Evolutionary conservation across 2,797 vertebrate species (phyloP).

Genomic region (Aselliscus stoliczkanus): DNA sequence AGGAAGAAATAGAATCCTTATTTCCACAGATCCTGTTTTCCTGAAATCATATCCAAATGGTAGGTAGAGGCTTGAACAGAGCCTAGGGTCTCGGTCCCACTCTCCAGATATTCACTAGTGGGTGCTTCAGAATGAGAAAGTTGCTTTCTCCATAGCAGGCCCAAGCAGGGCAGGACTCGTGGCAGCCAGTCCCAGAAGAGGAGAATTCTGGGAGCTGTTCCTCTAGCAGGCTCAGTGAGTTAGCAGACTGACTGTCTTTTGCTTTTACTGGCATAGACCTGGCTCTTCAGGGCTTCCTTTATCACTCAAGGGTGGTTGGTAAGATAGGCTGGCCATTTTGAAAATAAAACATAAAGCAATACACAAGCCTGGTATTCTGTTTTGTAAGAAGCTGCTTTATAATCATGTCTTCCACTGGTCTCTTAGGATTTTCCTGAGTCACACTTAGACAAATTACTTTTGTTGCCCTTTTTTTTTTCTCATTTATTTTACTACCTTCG

Average conservation of each 20-base stretch:
- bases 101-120: neutral
- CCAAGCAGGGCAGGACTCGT: neutral
- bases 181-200: neutral
- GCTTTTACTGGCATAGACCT: conserved; percentile 12
- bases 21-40: neutral
- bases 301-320: conserved; percentile 3
- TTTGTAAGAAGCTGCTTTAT: conserved; percentile 6
- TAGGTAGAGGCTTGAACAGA: neutral
- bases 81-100: neutral
- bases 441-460: conserved; percentile 25
- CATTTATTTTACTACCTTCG: conserved; percentile 35
- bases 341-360: conserved; percentile 34
- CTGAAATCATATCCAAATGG: conserved; percentile 17
- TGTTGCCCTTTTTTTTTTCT: conserved; percentile 1
- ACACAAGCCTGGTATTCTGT: neutral
- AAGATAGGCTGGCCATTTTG: conserved; percentile 34
- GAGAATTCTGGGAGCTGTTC: neutral
- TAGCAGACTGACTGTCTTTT: conserved; percentile 15
- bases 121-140: neutral
- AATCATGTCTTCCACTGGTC: conserved; percentile 2
- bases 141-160: neutral
- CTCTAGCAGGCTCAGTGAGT: neutral
- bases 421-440: neutral
- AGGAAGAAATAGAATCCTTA: conserved; percentile 38
- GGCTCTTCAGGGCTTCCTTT: conserved; percentile 21